phyloP scores from a whole-genome alignment of 2,113 vertebrate species.

The Myrmophylax atrothorax region DNA sequence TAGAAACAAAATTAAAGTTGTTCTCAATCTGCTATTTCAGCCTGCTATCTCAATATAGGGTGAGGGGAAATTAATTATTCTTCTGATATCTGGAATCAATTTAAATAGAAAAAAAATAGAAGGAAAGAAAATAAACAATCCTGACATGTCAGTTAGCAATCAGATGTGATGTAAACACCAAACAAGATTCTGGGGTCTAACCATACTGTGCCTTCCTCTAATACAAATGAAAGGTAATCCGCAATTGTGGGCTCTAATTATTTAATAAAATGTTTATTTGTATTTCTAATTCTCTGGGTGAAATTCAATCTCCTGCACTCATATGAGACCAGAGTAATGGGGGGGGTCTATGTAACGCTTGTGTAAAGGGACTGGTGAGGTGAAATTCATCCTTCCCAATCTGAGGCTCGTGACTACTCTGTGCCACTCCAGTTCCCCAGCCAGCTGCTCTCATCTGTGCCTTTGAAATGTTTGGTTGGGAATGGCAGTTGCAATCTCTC shows the following conservation, averaged over 20 bases:
- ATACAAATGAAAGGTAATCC: conserved; percentile 32
- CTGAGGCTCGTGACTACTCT: background rate
- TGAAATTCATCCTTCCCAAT: conserved; percentile 6
- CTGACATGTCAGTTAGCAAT: conserved; percentile 27
- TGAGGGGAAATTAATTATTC: conserved; percentile 49
- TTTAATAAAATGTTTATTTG: conserved; percentile 60
- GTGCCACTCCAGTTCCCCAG: background rate
- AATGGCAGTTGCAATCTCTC: background rate
- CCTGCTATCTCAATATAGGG: conserved; percentile 10
- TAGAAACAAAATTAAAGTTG: conserved; percentile 65
- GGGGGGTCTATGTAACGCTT: background rate
- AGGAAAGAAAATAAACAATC: background rate
- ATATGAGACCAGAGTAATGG: background rate
- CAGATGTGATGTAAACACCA: background rate
- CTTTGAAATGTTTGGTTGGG: background rate
- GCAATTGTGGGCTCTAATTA: conserved; percentile 13
- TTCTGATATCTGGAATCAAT: conserved; percentile 57
- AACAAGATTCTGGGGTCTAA: background rate
- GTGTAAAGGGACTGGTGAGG: background rate
- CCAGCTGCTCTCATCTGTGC: background rate
- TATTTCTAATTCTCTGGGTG: conserved; percentile 35
- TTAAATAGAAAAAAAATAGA: conserved; percentile 25
- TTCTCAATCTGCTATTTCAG: conserved; percentile 48
- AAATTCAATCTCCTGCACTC: conserved; percentile 10
- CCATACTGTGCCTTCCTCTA: background rate